Base-by-base conservation (phyloP, 1,140 invertebrate genomes). In the Leptinotarsa defecta region DNA sequence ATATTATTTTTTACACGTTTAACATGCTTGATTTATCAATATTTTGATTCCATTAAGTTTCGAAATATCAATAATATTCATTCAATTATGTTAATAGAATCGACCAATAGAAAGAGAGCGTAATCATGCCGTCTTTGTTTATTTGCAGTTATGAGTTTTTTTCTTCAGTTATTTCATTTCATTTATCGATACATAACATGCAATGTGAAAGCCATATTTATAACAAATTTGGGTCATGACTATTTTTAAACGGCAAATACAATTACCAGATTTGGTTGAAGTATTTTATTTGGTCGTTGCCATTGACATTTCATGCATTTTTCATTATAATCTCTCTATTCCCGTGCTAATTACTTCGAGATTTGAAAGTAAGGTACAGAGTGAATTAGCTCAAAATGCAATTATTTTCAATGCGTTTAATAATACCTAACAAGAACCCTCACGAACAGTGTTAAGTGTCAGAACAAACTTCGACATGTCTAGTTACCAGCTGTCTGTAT, bases 171-270 rank as follows among this genome's bases (percentile, higher is more conserved):
- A 24, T 22, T 65, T 19, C 63, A 27, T 65, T 65, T 13, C 63
- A 19, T 65, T 65, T 24, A 65, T 65, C 24, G 63, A 17, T 62
- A n/a, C 20, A 5, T 34, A 67, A 22, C 67, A 48, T 43, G 24
- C 67, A 68, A 68, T 27, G 17, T 8, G 34, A 27, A 43, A 49
- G 43, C 24, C 24, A 48, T 68, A 68, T 68, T 68, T 49, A 68
- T 68, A 48, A 4, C n/a, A 68, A 68, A 68, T 68, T 68, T 49
- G 43, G 67, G 67, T 68, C 67, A 68, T 68, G 67, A 68, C 67
- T 68, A 68, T 68, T 68, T 68, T 43, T 68, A 43, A 57, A 57
- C 34, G n/a, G 19, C 67, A 68, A 49, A 68, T 68, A 43, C 67
- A 27, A 48, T n/a, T 68, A 68, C 24, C 67, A 19, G 67, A 68